phyloP scores from a whole-genome alignment of 2,888 invertebrate genomes.

The Eledona agricola region DNA sequence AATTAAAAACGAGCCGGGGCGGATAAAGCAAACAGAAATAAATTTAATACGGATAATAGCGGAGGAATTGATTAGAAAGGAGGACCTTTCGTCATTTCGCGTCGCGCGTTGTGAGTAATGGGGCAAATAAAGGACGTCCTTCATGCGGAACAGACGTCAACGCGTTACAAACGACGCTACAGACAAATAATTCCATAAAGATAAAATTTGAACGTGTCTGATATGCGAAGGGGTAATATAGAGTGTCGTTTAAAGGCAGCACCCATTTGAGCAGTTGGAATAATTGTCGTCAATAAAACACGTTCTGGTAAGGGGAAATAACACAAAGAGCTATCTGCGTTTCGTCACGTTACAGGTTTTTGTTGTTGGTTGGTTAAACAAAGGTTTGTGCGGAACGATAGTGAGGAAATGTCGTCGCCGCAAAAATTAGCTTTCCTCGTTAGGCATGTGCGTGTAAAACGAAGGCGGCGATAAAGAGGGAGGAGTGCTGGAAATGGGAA shows the following conservation, averaged over 20 bases:
- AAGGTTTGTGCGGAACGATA: constrained; percentile 22
- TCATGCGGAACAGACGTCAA: constrained; percentile 10
- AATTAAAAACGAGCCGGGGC: too few species aligned
- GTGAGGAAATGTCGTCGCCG: constrained; percentile 8
- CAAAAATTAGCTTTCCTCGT: constrained; percentile 14
- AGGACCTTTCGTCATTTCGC: too few species aligned
- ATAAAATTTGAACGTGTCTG: constrained; percentile 24
- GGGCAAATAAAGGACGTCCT: constrained; percentile 3
- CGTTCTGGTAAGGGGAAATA: constrained; percentile 35
- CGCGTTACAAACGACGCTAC: constrained; percentile 10
- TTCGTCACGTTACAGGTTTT: constrained; percentile 30
- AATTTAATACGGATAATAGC: too few species aligned
- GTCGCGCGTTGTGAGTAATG: constrained; percentile 9
- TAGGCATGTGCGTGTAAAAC: not conserved
- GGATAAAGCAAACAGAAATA: too few species aligned
- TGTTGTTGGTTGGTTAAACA: constrained; percentile 29
- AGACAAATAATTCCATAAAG: constrained; percentile 29
- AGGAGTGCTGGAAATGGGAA: constrained; percentile 3
- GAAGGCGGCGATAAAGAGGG: not conserved
- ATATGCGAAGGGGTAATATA: constrained; percentile 29
- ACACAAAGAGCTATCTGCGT: constrained; percentile 33
- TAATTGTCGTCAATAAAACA: constrained; percentile 37
- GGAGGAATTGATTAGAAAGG: too few species aligned
- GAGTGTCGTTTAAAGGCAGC: constrained; percentile 34
- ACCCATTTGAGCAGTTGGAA: constrained; percentile 32